Percentiles rank a stretch among this genome's conserved stretches.
Conservation (phyloP, 37 sponge, comb jelly and placozoan genomes). For the Ianthella basta region DNA sequence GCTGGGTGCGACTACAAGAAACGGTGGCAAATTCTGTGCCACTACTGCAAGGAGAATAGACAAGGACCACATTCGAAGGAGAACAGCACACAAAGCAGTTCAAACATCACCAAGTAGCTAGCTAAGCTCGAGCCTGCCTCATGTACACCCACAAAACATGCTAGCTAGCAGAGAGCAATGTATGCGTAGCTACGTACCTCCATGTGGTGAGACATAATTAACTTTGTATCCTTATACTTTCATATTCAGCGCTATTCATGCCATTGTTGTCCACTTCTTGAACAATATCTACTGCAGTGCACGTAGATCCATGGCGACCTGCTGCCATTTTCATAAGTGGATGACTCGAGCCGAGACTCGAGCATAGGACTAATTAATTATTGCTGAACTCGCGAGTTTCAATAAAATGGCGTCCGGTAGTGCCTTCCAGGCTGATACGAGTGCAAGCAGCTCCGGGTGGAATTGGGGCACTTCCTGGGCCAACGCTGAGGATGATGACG, state of each 20-base stretch:
- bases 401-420: slow-evolving; percentile 21
- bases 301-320: too few relatives aligned
- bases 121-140: neutral
- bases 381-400: neutral
- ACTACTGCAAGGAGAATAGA: too few relatives aligned
- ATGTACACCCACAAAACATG: neutral
- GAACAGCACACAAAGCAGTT: neutral
- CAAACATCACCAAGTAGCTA: neutral
- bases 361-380: too few relatives aligned
- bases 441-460: slow-evolving; percentile 35
- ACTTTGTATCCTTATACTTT: too few relatives aligned
- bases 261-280: neutral
- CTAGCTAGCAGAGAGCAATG: too few relatives aligned
- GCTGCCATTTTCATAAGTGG: too few relatives aligned
- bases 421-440: neutral
- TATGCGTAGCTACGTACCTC: neutral
- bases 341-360: too few relatives aligned
- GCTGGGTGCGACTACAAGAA: neutral
- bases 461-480: slow-evolving; percentile 45
- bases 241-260: too few relatives aligned
- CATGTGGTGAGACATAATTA: neutral
- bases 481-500: slow-evolving; percentile 32
- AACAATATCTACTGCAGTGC: neutral
- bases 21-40: too few relatives aligned
- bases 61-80: too few relatives aligned